Conservation (phyloP, 1,140 invertebrate species). For the Drosophila miranda region DNA sequence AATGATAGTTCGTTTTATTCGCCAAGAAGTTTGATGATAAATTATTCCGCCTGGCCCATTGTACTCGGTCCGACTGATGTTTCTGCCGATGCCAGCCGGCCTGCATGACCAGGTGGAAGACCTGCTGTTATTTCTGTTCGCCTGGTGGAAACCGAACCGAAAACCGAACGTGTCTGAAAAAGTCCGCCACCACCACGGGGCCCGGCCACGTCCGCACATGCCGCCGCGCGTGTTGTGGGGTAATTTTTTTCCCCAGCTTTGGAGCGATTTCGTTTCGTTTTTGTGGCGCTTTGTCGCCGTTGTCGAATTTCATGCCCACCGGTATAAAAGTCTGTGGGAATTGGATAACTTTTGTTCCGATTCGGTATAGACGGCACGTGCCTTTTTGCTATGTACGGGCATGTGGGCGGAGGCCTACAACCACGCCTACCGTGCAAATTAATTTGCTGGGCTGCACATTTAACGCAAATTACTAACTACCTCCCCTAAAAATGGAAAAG, state of each 20-base stretch:
- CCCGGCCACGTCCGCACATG: slow-evolving; percentile 69
- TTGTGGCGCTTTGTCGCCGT: slow-evolving; percentile 39
- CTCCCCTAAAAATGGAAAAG: slow-evolving; percentile 41
- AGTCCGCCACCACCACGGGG: slow-evolving; percentile 67
- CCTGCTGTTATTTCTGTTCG: slow-evolving; percentile 31
- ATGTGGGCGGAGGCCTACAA: slow-evolving; percentile 77
- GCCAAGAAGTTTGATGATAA: not conserved
- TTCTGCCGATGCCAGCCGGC: slow-evolving; percentile 3
- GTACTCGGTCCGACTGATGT: slow-evolving; percentile 12
- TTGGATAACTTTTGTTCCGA: slow-evolving; percentile 50
- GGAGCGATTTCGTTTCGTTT: slow-evolving; percentile 65
- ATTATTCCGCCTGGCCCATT: slow-evolving; percentile 1
- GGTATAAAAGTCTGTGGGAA: slow-evolving; percentile 34
- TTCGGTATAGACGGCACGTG: slow-evolving; percentile 24
- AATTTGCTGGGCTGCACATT: slow-evolving; percentile 64
- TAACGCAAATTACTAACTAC: slow-evolving; percentile 63
- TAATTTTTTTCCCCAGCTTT: slow-evolving; percentile 44
- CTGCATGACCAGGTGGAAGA: slow-evolving; percentile 26
- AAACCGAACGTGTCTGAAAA: slow-evolving; percentile 79
- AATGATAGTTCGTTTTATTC: no score
- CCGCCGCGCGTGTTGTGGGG: slow-evolving; percentile 47
- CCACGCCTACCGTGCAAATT: slow-evolving; percentile 76
- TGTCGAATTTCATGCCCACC: slow-evolving; percentile 36
- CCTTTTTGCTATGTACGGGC: slow-evolving; percentile 20
- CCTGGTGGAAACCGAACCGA: slow-evolving; percentile 75